A percentile compares a stretch with the other conserved stretches of the same genome.
Evolutionary conservation across 2,113 vertebrate species (phyloP).

Genomic region (Polypterus bichir): DNA sequence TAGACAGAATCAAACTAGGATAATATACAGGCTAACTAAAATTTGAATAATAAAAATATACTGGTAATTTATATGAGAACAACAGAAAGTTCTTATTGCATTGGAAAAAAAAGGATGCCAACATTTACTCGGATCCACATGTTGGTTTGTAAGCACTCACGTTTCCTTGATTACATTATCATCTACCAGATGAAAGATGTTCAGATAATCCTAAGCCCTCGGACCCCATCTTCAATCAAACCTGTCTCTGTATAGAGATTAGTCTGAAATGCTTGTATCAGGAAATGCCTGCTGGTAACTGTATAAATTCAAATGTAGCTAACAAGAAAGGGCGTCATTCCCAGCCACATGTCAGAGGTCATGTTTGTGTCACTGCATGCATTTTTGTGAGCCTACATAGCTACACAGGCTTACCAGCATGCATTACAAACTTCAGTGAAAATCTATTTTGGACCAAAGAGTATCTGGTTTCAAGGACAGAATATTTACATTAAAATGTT

Average conservation of each 20-base stretch:
- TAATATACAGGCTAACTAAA: too few species aligned
- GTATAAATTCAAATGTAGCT: not conserved
- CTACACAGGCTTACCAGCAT: not conserved
- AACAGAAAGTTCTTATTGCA: too few species aligned
- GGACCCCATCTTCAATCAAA: not conserved
- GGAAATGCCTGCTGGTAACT: not conserved
- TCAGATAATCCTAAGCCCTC: too few species aligned
- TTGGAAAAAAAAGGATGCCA: too few species aligned
- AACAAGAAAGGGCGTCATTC: not conserved
- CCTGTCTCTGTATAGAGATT: not conserved
- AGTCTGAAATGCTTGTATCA: not conserved
- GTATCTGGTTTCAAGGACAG: not conserved
- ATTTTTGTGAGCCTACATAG: not conserved
- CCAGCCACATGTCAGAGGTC: not conserved
- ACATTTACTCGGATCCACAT: too few species aligned
- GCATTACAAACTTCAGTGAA: not conserved
- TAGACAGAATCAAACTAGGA: too few species aligned
- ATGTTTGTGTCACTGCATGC: not conserved
- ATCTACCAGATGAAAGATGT: too few species aligned
- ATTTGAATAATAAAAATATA: too few species aligned
- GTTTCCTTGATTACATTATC: too few species aligned
- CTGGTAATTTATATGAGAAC: too few species aligned
- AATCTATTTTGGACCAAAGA: not conserved
- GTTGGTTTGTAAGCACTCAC: too few species aligned
- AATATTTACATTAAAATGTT: constrained; percentile 4